Conservation (phyloP, 64 coral and sea anemone genomes). For the Pocillopora verrucosa region DNA sequence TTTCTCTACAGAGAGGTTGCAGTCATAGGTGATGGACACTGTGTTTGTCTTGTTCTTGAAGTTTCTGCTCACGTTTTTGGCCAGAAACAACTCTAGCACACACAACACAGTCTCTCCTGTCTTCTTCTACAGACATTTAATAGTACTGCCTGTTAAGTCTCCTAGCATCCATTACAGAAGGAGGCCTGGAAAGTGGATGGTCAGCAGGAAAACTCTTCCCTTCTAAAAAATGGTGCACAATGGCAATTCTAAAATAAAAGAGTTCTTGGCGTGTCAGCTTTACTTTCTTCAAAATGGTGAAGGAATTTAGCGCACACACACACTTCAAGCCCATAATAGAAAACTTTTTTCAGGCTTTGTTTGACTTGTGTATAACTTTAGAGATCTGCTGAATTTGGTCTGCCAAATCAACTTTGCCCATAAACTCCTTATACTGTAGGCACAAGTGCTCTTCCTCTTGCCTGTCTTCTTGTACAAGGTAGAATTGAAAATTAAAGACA, state of each 20-base stretch:
- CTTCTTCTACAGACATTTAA: conserved; percentile 29
- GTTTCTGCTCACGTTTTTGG: conserved; percentile 29
- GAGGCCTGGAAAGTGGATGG: neutral
- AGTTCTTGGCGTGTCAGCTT: conserved; percentile 20
- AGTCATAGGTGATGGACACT: too few species aligned
- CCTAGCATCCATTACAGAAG: conserved; percentile 23
- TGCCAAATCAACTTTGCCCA: too few species aligned
- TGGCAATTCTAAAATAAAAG: conserved; percentile 14
- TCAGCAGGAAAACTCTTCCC: conserved; percentile 33
- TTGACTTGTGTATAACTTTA: conserved; percentile 14
- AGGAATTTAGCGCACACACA: conserved; percentile 52
- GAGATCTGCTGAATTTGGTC: neutral
- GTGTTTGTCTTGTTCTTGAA: neutral
- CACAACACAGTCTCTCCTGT: conserved; percentile 55
- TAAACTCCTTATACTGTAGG: neutral
- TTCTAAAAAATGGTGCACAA: conserved; percentile 34
- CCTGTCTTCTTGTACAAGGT: conserved; percentile 31
- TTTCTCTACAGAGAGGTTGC: too few species aligned
- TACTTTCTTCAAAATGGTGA: neutral
- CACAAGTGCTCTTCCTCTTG: conserved; percentile 22
- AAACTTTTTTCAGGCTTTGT: conserved; percentile 64
- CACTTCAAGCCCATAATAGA: conserved; percentile 48
- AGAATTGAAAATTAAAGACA: conserved; percentile 40
- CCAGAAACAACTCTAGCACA: conserved; percentile 53
- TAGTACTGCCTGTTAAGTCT: conserved; percentile 51